These are phyloP conservation scores for Mantis religiosa DNA, from an alignment of 2,888 invertebrate genomes.

Conservation along the genomic window DNA sequence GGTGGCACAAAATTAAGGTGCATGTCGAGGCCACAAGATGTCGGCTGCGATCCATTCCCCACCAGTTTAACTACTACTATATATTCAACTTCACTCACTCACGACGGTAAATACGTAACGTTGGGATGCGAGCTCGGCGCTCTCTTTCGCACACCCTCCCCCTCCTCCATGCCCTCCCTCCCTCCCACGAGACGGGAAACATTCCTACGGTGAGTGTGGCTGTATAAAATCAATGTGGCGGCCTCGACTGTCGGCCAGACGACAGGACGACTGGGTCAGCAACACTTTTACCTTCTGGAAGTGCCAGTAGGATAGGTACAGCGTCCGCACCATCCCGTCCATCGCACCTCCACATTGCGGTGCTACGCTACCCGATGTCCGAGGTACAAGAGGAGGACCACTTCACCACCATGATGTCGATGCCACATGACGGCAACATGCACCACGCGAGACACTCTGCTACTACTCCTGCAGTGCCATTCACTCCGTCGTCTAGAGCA, in stretches of 20 bases:
- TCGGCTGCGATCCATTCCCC: conserved; percentile 14
- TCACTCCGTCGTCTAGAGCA: conserved; percentile 10
- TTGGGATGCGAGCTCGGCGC: conserved; percentile 7
- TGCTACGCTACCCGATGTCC: not conserved
- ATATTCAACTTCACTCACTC: not conserved
- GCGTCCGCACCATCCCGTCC: conserved; percentile 48
- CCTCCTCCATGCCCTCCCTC: not conserved
- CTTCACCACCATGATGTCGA: not conserved
- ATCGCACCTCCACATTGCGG: conserved; percentile 33
- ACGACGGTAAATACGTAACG: conserved; percentile 10
- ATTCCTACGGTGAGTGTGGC: conserved; percentile 41
- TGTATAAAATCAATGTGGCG: conserved; percentile 47
- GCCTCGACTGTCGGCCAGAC: conserved; percentile 30
- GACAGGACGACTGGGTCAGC: conserved; percentile 25
- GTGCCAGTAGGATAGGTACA: conserved; percentile 45
- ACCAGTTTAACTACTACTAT: not conserved
- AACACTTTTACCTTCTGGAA: conserved; percentile 43
- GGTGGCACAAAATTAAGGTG: conserved; percentile 13
- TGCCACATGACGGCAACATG: not conserved
- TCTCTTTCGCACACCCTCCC: conserved; percentile 9
- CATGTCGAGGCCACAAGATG: conserved; percentile 10
- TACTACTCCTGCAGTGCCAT: not conserved
- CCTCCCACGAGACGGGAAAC: conserved; percentile 36
- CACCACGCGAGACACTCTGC: not conserved
- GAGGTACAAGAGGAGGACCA: not conserved